Base-by-base conservation (phyloP, 2,888 invertebrate species). In the Suillia variegata region DNA sequence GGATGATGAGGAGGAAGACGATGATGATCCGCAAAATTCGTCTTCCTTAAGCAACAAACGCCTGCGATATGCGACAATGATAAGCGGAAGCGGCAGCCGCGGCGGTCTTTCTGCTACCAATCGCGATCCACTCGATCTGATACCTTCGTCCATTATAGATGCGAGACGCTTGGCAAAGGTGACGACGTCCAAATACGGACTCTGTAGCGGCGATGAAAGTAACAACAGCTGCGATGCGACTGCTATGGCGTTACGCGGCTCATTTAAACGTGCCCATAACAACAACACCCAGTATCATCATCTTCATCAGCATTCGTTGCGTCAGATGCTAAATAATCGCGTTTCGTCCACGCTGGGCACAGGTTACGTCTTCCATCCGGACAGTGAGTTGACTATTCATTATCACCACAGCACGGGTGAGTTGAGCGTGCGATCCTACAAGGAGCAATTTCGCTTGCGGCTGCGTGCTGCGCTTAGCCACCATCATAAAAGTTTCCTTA, bases 401-500 rank as follows among this genome's bases (percentile, higher is more conserved):
- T 80, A 77, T 64, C 80, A 80, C 66, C 76, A 77, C 67, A 77
- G 76, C 67, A 73, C 75, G 56, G 77, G 77, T 20, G 76, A 81
- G 69, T 77, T 81, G 61, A 81, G 76, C 70, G 74, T 74, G 67
- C 78, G 79, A 47, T 78, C 80, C 61, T 81, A 78, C 63, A 80
- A 78, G 69, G 77, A 79, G 65, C 80, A 80, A 68, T 80, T 81
- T 63, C 79, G 82, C 54, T 63, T 73, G 66, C 70, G 77, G 56
- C 66, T 81, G 52, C 75, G 79, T 61, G 63, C 75, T 68, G 81
- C 81, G 56, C 66, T 80, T 38, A 74, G 70, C 64, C 72, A 77
- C 64, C 78, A 79, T 62, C 76, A 80, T 59, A 81, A 79, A 69
- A 75, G 75, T 63, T 81, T 81, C 66, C 73, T 81, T 62, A 79